Base-by-base conservation (phyloP, 2,113 vertebrate genomes). In the Ranitomeya variabilis region DNA sequence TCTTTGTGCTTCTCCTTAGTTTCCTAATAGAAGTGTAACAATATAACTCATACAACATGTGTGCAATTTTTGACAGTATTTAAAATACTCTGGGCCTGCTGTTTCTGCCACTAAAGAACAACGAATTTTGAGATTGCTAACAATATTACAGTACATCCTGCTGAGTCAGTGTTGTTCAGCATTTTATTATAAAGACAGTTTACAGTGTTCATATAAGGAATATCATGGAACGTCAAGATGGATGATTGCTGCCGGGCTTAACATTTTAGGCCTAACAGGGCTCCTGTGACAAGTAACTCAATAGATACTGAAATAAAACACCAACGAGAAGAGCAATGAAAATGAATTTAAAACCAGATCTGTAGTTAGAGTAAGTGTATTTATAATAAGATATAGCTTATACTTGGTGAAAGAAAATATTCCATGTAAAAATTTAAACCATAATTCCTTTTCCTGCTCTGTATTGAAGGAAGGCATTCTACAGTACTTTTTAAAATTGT, bases 201-300 rank as follows among this genome's bases (percentile, higher is more conserved):
- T 87, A 80, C 86, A 80, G 23, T 87, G 77, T 71, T 67, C 86
- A 80, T 31, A 87, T 87, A 69, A 67, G 18, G 15, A 87, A 79
- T 54, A 80, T 45, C 51, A 54, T 45, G 52, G 51, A 55, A 31
- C 13, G 37, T 69, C 57, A 79, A 87, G 77, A 87, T 64, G 26
- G 52, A 87, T 87, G 60, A 69, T 87, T 26, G 76, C 74, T 87
- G 76, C 76, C 86, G 59, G 51, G 67, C 59, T 80, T 78, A 86
- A 86, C 60, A 86, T 67, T 87, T 2, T 87, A 69, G 45, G 15
- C 21, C 60, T 87, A 80, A 87, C 62, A 31, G 62, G 60, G 62
- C 77, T 79, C 86, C 69, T 55, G 86, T 80, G 86, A 54, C 21
- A 64, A 69, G 80, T 87, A 79, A 80, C 23, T 87, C 86, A 87